Conservation (phyloP, 2,888 invertebrate species). For the Vanessa cardui region DNA sequence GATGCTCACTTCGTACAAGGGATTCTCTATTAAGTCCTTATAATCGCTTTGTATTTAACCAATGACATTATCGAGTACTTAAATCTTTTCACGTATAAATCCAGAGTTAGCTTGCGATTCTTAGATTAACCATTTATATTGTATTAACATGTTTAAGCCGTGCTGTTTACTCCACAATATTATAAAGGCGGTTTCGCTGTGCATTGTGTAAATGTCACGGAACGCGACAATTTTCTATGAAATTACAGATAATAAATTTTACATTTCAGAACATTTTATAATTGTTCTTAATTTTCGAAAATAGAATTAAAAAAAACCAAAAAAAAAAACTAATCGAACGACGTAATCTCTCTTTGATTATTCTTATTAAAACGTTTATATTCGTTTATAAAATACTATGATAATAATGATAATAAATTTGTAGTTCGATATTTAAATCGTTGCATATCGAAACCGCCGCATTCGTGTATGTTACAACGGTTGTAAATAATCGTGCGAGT, state of each 20-base stretch:
- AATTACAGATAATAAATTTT: constrained; percentile 4
- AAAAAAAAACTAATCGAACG: neutral
- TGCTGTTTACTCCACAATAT: constrained; percentile 59
- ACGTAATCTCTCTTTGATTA: constrained; percentile 1
- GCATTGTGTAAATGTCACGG: constrained; percentile 29
- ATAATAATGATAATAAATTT: neutral
- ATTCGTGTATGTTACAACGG: constrained; percentile 48
- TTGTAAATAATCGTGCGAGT: constrained; percentile 69
- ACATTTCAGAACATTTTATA: constrained; percentile 7
- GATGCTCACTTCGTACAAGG: constrained; percentile 81
- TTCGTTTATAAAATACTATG: constrained; percentile 5
- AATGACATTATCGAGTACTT: constrained; percentile 67
- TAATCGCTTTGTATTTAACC: constrained; percentile 74
- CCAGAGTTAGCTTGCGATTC: constrained; percentile 76
- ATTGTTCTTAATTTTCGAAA: neutral
- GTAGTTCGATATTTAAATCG: neutral
- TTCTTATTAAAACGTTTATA: neutral
- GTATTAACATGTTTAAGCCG: constrained; percentile 56
- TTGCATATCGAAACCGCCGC: constrained; percentile 25
- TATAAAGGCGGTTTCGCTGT: constrained; percentile 34
- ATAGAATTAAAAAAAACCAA: neutral
- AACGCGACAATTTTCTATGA: neutral
- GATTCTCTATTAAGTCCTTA: constrained; percentile 78
- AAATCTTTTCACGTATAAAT: constrained; percentile 68
- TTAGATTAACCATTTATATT: constrained; percentile 66